A percentile compares a stretch with the other conserved stretches of the same genome.
Conservation (phyloP, 53 echinoderm and acorn worm species). For the Patiria pectinifera region DNA sequence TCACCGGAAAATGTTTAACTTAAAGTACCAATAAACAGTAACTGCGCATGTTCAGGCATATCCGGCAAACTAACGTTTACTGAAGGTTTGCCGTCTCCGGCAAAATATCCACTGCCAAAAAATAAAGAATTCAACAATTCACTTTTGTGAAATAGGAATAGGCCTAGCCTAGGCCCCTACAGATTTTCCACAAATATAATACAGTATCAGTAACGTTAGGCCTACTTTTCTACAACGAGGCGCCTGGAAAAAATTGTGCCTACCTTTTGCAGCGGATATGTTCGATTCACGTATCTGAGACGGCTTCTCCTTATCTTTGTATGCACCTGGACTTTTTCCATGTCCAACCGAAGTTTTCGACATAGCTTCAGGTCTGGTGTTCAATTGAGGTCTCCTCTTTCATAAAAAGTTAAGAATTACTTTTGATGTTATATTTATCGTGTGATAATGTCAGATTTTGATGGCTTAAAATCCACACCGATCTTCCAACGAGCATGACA, state of each 20-base stretch:
- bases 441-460: constrained; percentile 31
- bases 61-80: no score
- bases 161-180: no score
- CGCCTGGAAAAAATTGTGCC: not conserved
- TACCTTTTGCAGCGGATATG: constrained; percentile 85
- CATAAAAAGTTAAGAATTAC: not conserved
- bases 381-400: not conserved
- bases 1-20: no score
- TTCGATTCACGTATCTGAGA: constrained; percentile 73
- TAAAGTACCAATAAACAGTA: no score
- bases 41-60: no score
- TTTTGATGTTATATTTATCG: constrained; percentile 14
- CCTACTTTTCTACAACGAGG: no score
- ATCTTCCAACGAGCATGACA: not conserved
- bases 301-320: constrained; percentile 86
- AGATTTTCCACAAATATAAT: no score
- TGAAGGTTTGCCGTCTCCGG: no score
- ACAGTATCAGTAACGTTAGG: no score
- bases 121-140: no score
- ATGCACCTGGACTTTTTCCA: constrained; percentile 37
- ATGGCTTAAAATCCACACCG: not conserved
- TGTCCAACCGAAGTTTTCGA: not conserved
- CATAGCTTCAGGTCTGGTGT: not conserved
- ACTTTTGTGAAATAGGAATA: no score
- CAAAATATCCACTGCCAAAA: no score